Conservation (phyloP, 2,888 invertebrate species). For the Lagria hirta region DNA sequence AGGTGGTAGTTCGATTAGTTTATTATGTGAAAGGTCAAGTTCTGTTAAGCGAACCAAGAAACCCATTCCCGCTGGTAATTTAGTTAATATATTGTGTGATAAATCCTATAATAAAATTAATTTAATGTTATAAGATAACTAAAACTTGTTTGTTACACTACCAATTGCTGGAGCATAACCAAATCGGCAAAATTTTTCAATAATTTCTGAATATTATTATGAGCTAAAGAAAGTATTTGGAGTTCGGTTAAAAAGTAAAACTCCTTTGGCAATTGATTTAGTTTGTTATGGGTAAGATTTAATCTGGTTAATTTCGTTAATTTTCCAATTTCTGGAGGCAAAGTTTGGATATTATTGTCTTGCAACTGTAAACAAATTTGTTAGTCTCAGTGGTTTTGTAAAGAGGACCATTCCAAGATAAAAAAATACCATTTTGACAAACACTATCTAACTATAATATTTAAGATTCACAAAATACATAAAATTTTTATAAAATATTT, state of each 20-base stretch:
- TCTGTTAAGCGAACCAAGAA: slow-evolving; percentile 76
- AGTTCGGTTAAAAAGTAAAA: slow-evolving; percentile 72
- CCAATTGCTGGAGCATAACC: slow-evolving; percentile 74
- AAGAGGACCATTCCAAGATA: no score
- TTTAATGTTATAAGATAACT: slow-evolving; percentile 2
- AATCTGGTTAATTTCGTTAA: slow-evolving; percentile 68
- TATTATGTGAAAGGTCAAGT: slow-evolving; percentile 74
- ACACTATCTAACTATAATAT: no score
- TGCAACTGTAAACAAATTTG: slow-evolving; percentile 64
- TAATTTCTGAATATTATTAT: slow-evolving; percentile 70
- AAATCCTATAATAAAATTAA: slow-evolving; percentile 62
- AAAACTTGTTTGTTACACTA: slow-evolving; percentile 46
- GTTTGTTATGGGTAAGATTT: slow-evolving; percentile 70
- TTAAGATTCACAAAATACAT: no score
- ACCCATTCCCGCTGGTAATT: slow-evolving; percentile 78
- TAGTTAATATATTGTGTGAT: slow-evolving; percentile 72
- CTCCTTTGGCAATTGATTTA: slow-evolving; percentile 62
- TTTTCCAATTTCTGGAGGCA: slow-evolving; percentile 74
- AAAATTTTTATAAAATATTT: no score
- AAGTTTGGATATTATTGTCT: slow-evolving; percentile 72
- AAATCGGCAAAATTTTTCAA: slow-evolving; percentile 76
- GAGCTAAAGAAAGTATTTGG: slow-evolving; percentile 69
- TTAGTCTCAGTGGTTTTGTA: no score
- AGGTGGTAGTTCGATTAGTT: slow-evolving; percentile 72
- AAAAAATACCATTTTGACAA: no score